phyloP scores from a whole-genome alignment of 1,140 invertebrate genomes.

The Cotesia vestalis region DNA sequence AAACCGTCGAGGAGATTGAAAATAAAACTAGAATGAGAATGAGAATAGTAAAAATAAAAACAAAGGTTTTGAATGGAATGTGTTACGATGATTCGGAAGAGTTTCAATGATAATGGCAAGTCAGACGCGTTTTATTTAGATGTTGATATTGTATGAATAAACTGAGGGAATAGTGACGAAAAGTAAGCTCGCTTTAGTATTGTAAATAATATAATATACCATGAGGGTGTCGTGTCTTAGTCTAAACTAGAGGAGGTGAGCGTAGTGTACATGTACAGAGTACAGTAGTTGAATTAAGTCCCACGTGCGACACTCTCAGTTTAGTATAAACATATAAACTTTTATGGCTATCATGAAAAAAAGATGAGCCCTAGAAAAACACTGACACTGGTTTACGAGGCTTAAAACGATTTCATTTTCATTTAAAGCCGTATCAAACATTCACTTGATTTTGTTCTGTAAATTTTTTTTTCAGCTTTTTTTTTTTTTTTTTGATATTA shows the following conservation, averaged over 20 bases:
- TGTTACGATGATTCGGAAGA: slow-evolving; percentile 8
- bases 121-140: not conserved
- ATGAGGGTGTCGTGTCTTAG: not conserved
- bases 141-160: no score
- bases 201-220: not conserved
- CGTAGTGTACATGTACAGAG: not conserved
- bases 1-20: not conserved
- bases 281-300: slow-evolving; percentile 14
- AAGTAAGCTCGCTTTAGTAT: no score
- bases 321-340: slow-evolving; percentile 33
- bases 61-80: slow-evolving; percentile 9
- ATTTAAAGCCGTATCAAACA: no score
- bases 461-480: no score
- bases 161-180: no score
- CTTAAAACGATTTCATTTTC: no score
- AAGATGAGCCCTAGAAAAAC: slow-evolving; percentile 30
- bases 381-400: slow-evolving; percentile 4
- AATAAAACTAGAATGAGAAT: not conserved
- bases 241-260: not conserved
- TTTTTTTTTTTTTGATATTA: no score
- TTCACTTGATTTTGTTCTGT: no score
- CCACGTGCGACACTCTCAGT: slow-evolving; percentile 14
- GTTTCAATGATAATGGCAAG: slow-evolving; percentile 2
- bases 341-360: slow-evolving; percentile 35
- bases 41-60: no score